Conservation (phyloP, 2,113 vertebrate species). For the Pomatorhinus ruficollis region DNA sequence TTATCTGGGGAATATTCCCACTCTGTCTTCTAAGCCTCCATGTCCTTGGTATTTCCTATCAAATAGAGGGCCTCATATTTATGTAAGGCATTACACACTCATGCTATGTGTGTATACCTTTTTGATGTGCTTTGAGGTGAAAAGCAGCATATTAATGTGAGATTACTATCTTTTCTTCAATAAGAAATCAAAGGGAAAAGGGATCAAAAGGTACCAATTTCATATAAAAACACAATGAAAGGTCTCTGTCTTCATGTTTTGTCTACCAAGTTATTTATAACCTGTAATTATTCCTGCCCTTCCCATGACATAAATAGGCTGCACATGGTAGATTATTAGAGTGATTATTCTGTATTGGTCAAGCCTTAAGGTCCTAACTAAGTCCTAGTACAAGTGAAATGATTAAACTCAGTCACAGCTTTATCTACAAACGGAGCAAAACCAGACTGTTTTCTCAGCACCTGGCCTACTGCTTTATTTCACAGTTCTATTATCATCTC, state of each 20-base stretch:
- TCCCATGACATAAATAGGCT: neutral
- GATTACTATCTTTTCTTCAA: constrained; percentile 29
- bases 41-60: neutral
- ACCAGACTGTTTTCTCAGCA: neutral
- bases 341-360: neutral
- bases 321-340: neutral
- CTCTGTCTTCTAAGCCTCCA: neutral
- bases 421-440: constrained; percentile 3
- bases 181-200: constrained; percentile 9
- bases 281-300: neutral
- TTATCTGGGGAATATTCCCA: neutral
- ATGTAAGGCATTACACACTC: neutral
- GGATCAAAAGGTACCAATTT: constrained; percentile 10
- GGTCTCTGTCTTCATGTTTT: neutral
- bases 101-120: neutral
- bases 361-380: constrained; percentile 4
- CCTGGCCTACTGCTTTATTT: constrained; percentile 19
- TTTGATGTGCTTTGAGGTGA: constrained; percentile 7
- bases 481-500: neutral
- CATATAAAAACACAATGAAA: constrained; percentile 8
- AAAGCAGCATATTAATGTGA: constrained; percentile 9
- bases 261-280: constrained; percentile 35
- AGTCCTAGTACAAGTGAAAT: constrained; percentile 6
- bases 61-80: neutral
- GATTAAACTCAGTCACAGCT: neutral